Evolutionary conservation across 2,888 invertebrate genomes (phyloP), one percentile per base, ranked within the genome.

Genomic region (Uloborus plumipes): DNA sequence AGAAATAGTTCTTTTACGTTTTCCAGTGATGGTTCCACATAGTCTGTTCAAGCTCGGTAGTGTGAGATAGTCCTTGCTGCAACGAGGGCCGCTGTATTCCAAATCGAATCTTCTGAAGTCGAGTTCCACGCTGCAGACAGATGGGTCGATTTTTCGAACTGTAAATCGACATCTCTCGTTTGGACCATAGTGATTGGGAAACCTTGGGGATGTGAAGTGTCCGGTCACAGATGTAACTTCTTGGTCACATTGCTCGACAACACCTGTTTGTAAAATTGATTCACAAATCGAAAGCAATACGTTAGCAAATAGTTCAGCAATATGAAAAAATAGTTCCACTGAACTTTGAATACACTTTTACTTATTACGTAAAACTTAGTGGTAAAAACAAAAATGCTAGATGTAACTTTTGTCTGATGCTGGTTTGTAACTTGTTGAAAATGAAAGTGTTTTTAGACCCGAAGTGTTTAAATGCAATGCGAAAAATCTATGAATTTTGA

Each of bases 1-100:
- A 39, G 9, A 39, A 39, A 2, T 39, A 1, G 3, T 39, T 39
- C 11, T 51, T 78, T 82, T 66, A 85, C 81, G 80, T 62, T 79
- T 85, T 69, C 84, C 80, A 14, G 50, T 78, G 16, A 78, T 58
- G 22, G 70, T 65, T 13, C 86, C 86, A 55, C 86, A 86, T 13
- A 86, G 49, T n/a, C 85, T 72, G 16, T 59, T 70, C 4, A 84
- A 77, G 39, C 80, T 84, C 1, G 86, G 85, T 4, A 86, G 31
- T 15, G 85, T 67, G 6, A 86, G 62, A 64, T 83, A 86, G 66
- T 86, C 86, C 50, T 84, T 84, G 64, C 61, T 74, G 69, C 86
- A 86, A 0, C 70, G 64, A 7, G 82, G 77, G 11, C 76, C 72
- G 20, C 75, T 59, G 49, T 75, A 70, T 61, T 85, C 85, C 16